phyloP scores from a whole-genome alignment of 2,888 invertebrate genomes.

The Colostygia pectinataria region DNA sequence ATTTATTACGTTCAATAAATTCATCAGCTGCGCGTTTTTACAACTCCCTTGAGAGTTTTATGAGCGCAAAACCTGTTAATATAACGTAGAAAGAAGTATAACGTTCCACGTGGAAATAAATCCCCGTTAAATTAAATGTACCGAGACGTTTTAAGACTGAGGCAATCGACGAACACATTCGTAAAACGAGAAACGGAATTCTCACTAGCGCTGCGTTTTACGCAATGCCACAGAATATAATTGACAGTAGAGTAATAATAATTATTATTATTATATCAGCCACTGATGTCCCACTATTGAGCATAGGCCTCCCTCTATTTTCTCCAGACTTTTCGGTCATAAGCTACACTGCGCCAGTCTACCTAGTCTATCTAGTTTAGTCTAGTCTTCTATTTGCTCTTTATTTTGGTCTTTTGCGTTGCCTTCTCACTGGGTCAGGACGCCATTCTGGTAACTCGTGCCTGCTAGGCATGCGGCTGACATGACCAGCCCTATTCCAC shows the following conservation, averaged over 20 bases:
- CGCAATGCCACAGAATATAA: constrained; percentile 20
- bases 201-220: constrained; percentile 32
- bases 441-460: too few relatives aligned
- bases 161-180: constrained; percentile 42
- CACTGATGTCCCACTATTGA: too few relatives aligned
- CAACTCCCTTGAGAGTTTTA: constrained; percentile 12
- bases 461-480: too few relatives aligned
- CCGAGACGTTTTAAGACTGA: constrained; percentile 44
- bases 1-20: constrained; percentile 4
- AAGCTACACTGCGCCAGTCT: too few relatives aligned
- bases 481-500: too few relatives aligned
- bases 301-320: too few relatives aligned
- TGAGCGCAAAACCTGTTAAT: constrained; percentile 19
- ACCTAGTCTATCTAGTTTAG: too few relatives aligned
- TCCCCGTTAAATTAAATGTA: constrained; percentile 47
- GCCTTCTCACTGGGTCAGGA: too few relatives aligned
- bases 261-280: too few relatives aligned
- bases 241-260: constrained; percentile 18
- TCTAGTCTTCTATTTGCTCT: too few relatives aligned
- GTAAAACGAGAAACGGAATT: constrained; percentile 41
- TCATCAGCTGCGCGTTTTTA: constrained; percentile 3
- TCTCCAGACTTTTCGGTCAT: too few relatives aligned
- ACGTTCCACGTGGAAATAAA: constrained; percentile 39
- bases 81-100: constrained; percentile 24
- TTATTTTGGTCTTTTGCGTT: too few relatives aligned